Conservation (phyloP, 2,113 vertebrate species). For the Gymnocephalus cernua region DNA sequence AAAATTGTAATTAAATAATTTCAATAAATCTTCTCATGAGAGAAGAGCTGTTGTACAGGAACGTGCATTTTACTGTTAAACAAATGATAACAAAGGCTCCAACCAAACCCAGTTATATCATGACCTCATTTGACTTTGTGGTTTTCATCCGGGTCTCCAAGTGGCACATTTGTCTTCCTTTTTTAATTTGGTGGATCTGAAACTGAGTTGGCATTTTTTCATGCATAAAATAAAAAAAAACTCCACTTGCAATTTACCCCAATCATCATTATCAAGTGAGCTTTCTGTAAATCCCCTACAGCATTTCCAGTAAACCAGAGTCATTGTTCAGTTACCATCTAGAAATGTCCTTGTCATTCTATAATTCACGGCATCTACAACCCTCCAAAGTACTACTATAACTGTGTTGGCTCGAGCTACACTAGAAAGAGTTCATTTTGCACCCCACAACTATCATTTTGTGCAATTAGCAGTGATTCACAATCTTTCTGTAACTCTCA, state of each 20-base stretch:
- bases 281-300: conserved; percentile 48
- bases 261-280: conserved; percentile 36
- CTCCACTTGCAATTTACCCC: conserved; percentile 20
- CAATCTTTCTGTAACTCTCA: conserved; percentile 59
- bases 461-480: conserved; percentile 73
- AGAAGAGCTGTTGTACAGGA: conserved; percentile 26
- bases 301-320: conserved; percentile 52
- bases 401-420: conserved; percentile 11
- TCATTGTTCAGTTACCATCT: conserved; percentile 43
- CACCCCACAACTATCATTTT: conserved; percentile 65
- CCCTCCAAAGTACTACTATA: conserved; percentile 5
- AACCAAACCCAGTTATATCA: conserved; percentile 9
- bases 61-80: conserved; percentile 10
- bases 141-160: conserved; percentile 32
- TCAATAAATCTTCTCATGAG: conserved; percentile 32
- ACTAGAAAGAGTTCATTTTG: conserved; percentile 60
- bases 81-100: conserved; percentile 5
- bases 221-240: conserved; percentile 33
- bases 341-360: conserved; percentile 54
- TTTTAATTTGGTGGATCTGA: conserved; percentile 41
- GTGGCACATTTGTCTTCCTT: conserved; percentile 11
- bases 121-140: conserved; percentile 15
- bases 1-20: conserved; percentile 26
- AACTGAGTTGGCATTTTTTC: conserved; percentile 21
- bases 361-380: conserved; percentile 34